Evolutionary conservation across 53 echinoderm and acorn worm species (phyloP).

Genomic region (Antedon mediterranea): DNA sequence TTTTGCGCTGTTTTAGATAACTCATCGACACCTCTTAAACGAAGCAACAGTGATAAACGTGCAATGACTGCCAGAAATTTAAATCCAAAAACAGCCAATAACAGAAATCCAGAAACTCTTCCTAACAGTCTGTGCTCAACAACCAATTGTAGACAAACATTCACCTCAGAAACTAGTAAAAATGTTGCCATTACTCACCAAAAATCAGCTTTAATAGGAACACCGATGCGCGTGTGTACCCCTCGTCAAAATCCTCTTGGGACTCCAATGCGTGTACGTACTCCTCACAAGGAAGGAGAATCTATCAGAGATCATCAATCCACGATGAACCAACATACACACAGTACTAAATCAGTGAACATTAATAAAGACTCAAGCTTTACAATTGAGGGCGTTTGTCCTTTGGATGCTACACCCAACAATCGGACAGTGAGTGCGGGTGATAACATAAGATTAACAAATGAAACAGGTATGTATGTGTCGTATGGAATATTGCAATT

Average conservation of each 20-base stretch:
- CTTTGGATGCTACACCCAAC: conserved; percentile 2
- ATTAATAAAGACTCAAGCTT: neutral
- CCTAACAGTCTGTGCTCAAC: neutral
- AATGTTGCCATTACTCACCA: neutral
- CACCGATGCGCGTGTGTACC: neutral
- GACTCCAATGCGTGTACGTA: neutral
- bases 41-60: too few species aligned
- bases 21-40: neutral
- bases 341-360: too few species aligned
- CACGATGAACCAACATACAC: too few species aligned
- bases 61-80: neutral
- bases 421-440: too few species aligned
- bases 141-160: too few species aligned
- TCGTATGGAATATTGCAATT: too few species aligned
- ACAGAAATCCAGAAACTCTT: neutral
- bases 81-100: neutral
- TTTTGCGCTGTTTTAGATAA: neutral
- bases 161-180: neutral
- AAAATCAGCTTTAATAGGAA: neutral
- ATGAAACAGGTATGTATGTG: too few species aligned
- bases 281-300: neutral
- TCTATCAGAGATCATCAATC: too few species aligned
- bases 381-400: conserved; percentile 23
- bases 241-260: neutral
- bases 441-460: too few species aligned